Conservation (phyloP, 2,113 vertebrate genomes). For the Procavia capensis region DNA sequence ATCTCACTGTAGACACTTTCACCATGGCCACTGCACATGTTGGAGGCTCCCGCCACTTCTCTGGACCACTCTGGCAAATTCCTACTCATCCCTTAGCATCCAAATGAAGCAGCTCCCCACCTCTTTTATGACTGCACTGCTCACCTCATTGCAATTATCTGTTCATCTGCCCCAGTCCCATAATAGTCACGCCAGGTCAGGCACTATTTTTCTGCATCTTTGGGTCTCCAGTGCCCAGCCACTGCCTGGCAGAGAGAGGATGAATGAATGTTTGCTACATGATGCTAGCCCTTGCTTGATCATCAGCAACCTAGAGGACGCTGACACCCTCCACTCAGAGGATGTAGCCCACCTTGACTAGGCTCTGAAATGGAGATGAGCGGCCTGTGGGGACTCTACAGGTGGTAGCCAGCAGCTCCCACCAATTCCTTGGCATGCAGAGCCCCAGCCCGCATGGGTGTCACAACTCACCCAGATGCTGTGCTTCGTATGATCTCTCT, state of each 20-base stretch:
- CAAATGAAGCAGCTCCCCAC: not conserved
- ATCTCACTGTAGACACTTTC: not conserved
- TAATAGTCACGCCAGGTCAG: not conserved
- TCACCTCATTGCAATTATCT: not conserved
- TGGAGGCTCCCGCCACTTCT: not conserved
- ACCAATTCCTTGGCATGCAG: not conserved
- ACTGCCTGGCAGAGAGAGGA: not conserved
- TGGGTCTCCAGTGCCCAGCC: not conserved
- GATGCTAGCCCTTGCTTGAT: not conserved
- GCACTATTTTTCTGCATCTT: not conserved
- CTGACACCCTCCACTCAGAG: not conserved
- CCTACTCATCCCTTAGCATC: not conserved
- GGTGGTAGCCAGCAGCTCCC: not conserved
- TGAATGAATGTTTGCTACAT: not conserved
- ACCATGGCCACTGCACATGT: not conserved
- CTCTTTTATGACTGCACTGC: not conserved
- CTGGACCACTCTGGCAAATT: not conserved
- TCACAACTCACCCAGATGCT: not conserved
- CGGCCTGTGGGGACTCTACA: not conserved
- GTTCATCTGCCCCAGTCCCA: not conserved
- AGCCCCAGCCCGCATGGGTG: not conserved
- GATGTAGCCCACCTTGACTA: not conserved
- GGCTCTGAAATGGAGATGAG: not conserved
- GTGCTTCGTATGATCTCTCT: not conserved
- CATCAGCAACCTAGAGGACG: not conserved